Evolutionary conservation across 1,140 invertebrate species (phyloP).

Genomic region (Mizuhopecten yessoensis): DNA sequence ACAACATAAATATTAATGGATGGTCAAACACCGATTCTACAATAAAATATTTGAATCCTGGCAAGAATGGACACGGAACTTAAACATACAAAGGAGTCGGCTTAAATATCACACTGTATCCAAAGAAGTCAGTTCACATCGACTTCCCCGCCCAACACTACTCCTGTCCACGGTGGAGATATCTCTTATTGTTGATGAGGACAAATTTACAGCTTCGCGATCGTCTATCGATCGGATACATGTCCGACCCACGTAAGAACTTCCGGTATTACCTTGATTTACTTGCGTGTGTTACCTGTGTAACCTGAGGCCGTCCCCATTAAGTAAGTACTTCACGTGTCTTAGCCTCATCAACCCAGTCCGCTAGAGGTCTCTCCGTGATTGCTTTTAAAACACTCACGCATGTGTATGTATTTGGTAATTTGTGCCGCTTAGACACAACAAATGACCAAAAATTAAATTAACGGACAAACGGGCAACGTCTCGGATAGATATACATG

Average conservation of each 20-base stretch:
- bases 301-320: background rate
- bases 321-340: conserved; percentile 27
- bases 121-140: too few species aligned
- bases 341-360: background rate
- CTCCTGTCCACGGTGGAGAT: background rate
- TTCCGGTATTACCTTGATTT: conserved; percentile 15
- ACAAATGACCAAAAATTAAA: conserved; percentile 15
- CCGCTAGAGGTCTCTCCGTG: background rate
- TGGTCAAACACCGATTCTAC: too few species aligned
- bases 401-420: too few species aligned
- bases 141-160: background rate
- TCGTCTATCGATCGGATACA: background rate
- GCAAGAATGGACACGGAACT: too few species aligned
- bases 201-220: background rate
- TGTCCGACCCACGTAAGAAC: background rate
- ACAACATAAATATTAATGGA: too few species aligned
- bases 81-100: too few species aligned
- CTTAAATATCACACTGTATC: too few species aligned
- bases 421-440: too few species aligned
- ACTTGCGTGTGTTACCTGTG: conserved; percentile 23
- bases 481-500: too few species aligned
- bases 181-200: background rate
- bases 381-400: background rate
- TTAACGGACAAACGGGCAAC: background rate
- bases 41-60: too few species aligned